Evolutionary conservation across 2,113 vertebrate genomes (phyloP).

Genomic region (Calidris pygmaea): DNA sequence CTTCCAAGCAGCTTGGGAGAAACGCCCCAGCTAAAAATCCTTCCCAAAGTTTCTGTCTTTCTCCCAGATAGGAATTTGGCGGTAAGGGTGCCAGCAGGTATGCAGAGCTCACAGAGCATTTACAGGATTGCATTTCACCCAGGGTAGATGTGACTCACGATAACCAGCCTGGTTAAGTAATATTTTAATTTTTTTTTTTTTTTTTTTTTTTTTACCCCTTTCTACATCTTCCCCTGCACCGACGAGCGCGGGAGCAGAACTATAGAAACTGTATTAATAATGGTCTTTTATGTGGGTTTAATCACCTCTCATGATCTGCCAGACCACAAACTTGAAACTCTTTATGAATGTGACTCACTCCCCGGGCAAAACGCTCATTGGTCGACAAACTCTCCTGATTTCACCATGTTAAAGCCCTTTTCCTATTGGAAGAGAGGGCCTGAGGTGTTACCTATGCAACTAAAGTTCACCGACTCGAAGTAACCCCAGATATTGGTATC

Average conservation of each 20-base stretch:
- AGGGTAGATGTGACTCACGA: not conserved
- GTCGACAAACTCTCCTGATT: slow-evolving; percentile 54
- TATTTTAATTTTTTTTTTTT: not conserved
- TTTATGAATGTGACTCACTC: slow-evolving; percentile 51
- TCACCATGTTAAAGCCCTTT: not conserved
- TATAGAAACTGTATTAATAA: slow-evolving; percentile 37
- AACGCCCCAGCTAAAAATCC: not conserved
- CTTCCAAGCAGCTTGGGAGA: not conserved
- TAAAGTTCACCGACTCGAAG: slow-evolving; percentile 33
- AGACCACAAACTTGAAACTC: slow-evolving; percentile 46
- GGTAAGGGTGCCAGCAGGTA: not conserved
- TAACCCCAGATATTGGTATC: slow-evolving; percentile 23
- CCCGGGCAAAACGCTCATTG: slow-evolving; percentile 9
- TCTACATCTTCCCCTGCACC: not conserved
- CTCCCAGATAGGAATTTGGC: not conserved
- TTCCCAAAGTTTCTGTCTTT: not conserved
- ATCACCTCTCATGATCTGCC: slow-evolving; percentile 38
- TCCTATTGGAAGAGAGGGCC: slow-evolving; percentile 50
- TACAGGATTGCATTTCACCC: not conserved
- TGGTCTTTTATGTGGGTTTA: slow-evolving; percentile 60
- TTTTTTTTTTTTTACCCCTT: too few species aligned
- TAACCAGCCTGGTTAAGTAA: not conserved
- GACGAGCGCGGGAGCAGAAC: not conserved
- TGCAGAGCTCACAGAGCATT: not conserved
- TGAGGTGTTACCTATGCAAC: slow-evolving; percentile 52